Evolutionary conservation across 1,140 invertebrate species (phyloP), one percentile per base, ranked within the genome.

Genomic region (Notospermus geniculatus): DNA sequence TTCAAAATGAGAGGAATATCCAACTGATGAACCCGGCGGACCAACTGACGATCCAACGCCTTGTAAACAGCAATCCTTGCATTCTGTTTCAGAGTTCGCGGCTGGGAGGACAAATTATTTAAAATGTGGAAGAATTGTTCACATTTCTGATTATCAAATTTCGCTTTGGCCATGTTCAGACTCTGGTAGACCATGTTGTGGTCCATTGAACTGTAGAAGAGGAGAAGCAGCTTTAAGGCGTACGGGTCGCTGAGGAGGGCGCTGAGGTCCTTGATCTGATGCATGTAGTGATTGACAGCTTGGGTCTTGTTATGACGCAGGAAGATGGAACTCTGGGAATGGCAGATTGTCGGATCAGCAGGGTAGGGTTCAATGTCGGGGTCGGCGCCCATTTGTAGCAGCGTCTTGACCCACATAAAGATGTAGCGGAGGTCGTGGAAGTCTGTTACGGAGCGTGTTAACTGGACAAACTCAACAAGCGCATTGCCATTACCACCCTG

Each of bases 321-420:
- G 58, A 72, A 80, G 54, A 80, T 79, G 28, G 73, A 76, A 55
- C 76, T 80, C 57, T 79, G 77, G 2, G 71, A 78, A 59, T 80
- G 78, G 53, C 71, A 76, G 59, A 80, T 77, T 45, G 78, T 75
- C 27, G 75, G 70, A 23, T 79, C 77, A 0, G 77, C 73, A 7
- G 73, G 73, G 59, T 78, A 78, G 2, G 78, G 76, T 63, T 78
- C 73, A 25, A 79, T 58, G 52, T 80, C 74, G 17, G 78, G 78
- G 59, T 80, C 64, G 23, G 74, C 78, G 19, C 78, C 78, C 73
- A 71, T 77, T 62, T 76, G 73, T 2, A 80, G 57, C 7, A 77
- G 63, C 1, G 75, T 78, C 32, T 59, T 60, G 13, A 79, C 50
- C 77, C 78, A 80, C 9, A 39, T 57, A n/a, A 69, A 61, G 32